Evolutionary conservation across 2,797 vertebrate species (phyloP).

Genomic region (Ptychadena robeensis): DNA sequence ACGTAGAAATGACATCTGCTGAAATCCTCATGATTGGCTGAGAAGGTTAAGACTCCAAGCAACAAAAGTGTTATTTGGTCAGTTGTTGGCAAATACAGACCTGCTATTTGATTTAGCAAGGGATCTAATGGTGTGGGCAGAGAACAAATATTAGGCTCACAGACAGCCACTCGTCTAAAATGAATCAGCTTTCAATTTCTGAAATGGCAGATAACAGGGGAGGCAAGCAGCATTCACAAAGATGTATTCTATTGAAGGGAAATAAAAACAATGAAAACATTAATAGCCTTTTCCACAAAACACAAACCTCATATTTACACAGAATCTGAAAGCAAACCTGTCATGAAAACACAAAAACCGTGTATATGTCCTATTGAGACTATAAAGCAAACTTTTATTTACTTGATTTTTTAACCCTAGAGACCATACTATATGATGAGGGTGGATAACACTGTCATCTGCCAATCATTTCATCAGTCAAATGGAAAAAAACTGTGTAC

Average conservation of each 20-base stretch:
- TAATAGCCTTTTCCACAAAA: slow-evolving; percentile 23
- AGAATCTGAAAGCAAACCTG: not conserved
- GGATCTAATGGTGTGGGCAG: slow-evolving; percentile 28
- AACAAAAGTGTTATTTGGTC: slow-evolving; percentile 35
- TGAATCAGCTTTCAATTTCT: slow-evolving; percentile 67
- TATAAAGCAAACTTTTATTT: not conserved
- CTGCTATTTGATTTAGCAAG: slow-evolving; percentile 31
- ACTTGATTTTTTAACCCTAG: not conserved
- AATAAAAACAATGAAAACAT: slow-evolving; percentile 9
- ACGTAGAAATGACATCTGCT: slow-evolving; percentile 8
- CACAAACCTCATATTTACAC: not conserved
- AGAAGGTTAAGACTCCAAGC: slow-evolving; percentile 43
- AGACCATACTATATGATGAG: not conserved
- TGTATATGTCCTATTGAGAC: not conserved
- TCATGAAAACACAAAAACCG: not conserved
- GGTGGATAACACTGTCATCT: not conserved
- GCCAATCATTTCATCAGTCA: not conserved
- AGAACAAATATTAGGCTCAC: slow-evolving; percentile 46
- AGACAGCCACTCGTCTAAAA: slow-evolving; percentile 58
- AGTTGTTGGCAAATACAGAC: slow-evolving; percentile 38
- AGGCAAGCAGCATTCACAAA: slow-evolving; percentile 62
- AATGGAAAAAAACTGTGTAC: too few relatives aligned
- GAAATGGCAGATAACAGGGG: slow-evolving; percentile 68
- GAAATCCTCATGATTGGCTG: slow-evolving; percentile 10
- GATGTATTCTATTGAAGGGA: slow-evolving; percentile 20